Evolutionary conservation across 1,140 invertebrate genomes (phyloP).

Genomic region (Aphaenogaster rudis): DNA sequence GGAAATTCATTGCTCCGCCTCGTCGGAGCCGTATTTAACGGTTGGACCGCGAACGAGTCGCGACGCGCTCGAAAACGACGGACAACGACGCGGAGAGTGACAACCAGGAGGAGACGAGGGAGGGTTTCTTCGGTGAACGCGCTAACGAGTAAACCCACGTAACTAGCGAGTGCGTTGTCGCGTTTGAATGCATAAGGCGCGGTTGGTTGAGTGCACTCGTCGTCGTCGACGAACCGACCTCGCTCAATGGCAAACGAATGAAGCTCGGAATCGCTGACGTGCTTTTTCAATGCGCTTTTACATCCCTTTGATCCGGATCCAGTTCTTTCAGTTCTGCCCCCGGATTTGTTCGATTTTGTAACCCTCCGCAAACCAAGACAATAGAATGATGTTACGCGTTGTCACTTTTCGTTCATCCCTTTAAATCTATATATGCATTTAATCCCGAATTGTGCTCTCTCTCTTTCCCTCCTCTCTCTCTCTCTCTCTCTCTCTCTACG

Average conservation of each 20-base stretch:
- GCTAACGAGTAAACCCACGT: conserved; percentile 48
- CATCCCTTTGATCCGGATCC: neutral
- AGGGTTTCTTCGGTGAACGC: neutral
- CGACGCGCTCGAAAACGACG: conserved; percentile 27
- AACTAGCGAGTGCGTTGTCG: conserved; percentile 24
- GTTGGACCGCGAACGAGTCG: conserved; percentile 68
- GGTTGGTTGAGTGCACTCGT: conserved; percentile 17
- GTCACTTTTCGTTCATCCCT: neutral
- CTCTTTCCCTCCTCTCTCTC: too few species aligned
- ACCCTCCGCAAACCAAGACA: conserved; percentile 12
- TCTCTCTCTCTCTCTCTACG: neutral
- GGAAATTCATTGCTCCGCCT: conserved; percentile 82
- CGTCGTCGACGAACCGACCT: neutral
- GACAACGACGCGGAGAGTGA: neutral
- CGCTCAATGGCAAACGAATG: neutral
- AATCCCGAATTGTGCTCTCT: neutral
- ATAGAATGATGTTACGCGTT: neutral
- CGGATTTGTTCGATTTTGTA: conserved; percentile 1
- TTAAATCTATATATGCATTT: neutral
- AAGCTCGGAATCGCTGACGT: conserved; percentile 2
- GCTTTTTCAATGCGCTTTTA: conserved; percentile 23
- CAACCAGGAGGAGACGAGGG: neutral
- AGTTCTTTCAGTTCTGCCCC: neutral
- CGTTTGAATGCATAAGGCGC: conserved; percentile 32
- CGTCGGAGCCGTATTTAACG: conserved; percentile 78